Evolutionary conservation across 2,797 vertebrate species (phyloP).

Genomic region (Pristis pectinata): DNA sequence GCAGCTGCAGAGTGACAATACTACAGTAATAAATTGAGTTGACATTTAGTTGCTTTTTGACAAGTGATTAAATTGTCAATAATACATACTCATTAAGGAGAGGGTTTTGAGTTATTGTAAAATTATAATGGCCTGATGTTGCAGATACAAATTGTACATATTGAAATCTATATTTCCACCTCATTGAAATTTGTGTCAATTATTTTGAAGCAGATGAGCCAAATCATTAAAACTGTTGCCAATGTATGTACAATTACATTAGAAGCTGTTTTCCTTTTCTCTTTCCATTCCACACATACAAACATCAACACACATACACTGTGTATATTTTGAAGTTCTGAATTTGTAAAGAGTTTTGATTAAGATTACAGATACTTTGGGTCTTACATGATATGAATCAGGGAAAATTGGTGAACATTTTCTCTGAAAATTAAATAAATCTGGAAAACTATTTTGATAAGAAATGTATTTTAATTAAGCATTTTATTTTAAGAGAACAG

Average conservation of each 20-base stretch:
- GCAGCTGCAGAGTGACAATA: not conserved
- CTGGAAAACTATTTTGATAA: not conserved
- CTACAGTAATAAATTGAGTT: not conserved
- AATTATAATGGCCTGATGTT: not conserved
- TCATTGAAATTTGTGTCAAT: not conserved
- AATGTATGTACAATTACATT: not conserved
- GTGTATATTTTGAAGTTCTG: not conserved
- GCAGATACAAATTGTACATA: not conserved
- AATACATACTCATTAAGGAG: not conserved
- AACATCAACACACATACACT: not conserved
- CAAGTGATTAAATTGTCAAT: not conserved
- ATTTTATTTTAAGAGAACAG: too few relatives aligned
- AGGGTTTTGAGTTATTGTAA: slow-evolving; percentile 6
- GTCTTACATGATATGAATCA: not conserved
- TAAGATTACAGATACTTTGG: not conserved
- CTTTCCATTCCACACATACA: not conserved
- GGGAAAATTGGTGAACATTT: not conserved
- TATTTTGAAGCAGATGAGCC: not conserved
- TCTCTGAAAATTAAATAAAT: not conserved
- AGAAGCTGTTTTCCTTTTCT: not conserved
- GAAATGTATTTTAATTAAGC: not conserved
- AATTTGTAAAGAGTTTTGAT: not conserved
- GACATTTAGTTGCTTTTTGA: slow-evolving; percentile 10
- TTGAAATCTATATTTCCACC: not conserved
- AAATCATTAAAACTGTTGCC: not conserved